A percentile compares a stretch with the other conserved stretches of the same genome.
Conservation (phyloP, 2,113 vertebrate species). For the Triplophysa dalaica region DNA sequence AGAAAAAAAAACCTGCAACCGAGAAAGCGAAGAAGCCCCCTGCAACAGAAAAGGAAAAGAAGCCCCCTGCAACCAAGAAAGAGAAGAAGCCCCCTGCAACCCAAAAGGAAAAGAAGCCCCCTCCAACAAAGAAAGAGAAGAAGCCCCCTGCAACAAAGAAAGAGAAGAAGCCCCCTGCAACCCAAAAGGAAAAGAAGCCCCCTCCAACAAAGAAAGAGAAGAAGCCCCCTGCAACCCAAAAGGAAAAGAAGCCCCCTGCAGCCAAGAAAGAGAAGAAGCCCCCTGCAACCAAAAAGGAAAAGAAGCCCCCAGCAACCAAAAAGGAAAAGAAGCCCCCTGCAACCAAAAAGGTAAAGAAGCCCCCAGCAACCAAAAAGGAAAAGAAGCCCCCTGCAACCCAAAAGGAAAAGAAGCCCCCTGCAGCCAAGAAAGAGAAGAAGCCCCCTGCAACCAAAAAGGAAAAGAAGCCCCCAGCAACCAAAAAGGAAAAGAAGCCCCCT, state of each 20-base stretch:
- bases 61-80: not conserved
- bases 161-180: not conserved
- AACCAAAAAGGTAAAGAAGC: not conserved
- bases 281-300: not conserved
- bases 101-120: not conserved
- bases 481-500: not conserved
- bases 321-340: not conserved
- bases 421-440: not conserved
- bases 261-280: not conserved
- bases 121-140: not conserved
- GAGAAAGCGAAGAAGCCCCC: not conserved
- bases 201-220: too few relatives aligned
- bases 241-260: not conserved
- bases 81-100: not conserved
- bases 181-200: not conserved
- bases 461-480: not conserved
- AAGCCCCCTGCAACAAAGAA: not conserved
- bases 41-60: not conserved
- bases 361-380: not conserved
- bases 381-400: not conserved
- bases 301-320: not conserved
- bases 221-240: not conserved
- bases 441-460: not conserved
- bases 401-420: not conserved
- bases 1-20: not conserved